These are phyloP conservation scores for Tetramorium bicarinatum DNA, from an alignment of 2,888 invertebrate species.

Conservation along the genomic window DNA sequence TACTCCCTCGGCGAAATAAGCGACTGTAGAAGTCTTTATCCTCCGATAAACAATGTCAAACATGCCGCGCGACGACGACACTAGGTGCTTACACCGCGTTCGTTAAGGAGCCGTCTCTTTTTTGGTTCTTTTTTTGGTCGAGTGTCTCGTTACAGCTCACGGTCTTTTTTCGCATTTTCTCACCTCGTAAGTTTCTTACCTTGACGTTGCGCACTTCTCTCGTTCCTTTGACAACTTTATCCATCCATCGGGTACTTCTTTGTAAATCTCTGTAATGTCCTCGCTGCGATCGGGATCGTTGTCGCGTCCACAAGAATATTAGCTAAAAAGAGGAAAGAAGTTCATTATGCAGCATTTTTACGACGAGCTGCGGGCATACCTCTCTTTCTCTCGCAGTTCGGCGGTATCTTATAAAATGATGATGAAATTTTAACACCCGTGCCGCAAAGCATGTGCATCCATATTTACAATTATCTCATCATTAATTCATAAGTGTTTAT, in stretches of 20 bases:
- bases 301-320: conserved; percentile 1
- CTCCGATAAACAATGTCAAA: conserved; percentile 77
- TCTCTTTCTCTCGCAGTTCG: background rate
- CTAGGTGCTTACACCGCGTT: conserved; percentile 69
- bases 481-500: conserved; percentile 69
- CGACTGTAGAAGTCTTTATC: conserved; percentile 55
- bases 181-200: conserved; percentile 59
- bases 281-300: conserved; percentile 63
- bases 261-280: conserved; percentile 53
- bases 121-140: conserved; percentile 69
- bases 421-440: conserved; percentile 29
- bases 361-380: conserved; percentile 3
- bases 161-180: conserved; percentile 65
- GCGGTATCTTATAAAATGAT: background rate
- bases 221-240: conserved; percentile 69
- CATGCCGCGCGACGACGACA: conserved; percentile 68
- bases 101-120: conserved; percentile 69
- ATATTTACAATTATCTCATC: conserved; percentile 57
- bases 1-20: conserved; percentile 50
- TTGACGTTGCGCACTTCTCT: conserved; percentile 37
- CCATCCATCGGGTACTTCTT: conserved; percentile 47
- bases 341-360: conserved; percentile 61
- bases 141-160: conserved; percentile 63
- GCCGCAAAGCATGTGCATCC: background rate
- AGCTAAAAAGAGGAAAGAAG: background rate